A percentile compares a stretch with the other conserved stretches of the same genome.
Conservation (phyloP, 2,797 vertebrate genomes). For the Gallinago stenura region DNA sequence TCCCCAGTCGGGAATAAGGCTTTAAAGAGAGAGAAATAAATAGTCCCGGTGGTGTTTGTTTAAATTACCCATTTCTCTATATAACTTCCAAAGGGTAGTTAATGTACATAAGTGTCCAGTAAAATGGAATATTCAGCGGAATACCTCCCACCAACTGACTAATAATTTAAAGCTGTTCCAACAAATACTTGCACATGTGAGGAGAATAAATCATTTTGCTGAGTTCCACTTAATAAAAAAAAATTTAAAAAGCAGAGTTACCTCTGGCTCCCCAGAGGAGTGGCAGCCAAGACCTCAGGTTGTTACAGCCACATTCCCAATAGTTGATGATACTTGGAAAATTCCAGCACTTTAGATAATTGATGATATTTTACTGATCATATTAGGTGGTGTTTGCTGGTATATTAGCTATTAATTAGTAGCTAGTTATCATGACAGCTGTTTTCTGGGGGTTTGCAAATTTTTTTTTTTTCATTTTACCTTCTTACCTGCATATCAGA, state of each 20-base stretch:
- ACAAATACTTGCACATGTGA: background rate
- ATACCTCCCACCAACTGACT: background rate
- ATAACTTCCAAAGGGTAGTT: background rate
- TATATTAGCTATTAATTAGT: background rate
- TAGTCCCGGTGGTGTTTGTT: background rate
- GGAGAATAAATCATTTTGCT: background rate
- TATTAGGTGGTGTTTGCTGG: background rate
- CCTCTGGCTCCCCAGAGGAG: background rate
- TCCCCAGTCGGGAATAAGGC: background rate
- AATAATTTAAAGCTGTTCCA: slow-evolving; percentile 21
- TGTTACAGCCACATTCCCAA: background rate
- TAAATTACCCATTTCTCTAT: slow-evolving; percentile 8
- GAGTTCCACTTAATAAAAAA: background rate
- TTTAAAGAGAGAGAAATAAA: slow-evolving; percentile 38
- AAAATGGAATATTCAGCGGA: background rate
- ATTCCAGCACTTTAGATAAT: background rate
- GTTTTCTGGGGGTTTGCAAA: background rate
- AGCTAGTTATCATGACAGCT: background rate
- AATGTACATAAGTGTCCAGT: background rate
- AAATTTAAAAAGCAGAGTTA: background rate
- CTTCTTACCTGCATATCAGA: background rate
- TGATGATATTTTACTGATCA: background rate
- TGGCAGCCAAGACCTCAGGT: background rate
- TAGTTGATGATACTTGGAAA: background rate
- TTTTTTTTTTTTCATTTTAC: background rate